Evolutionary conservation across 2,888 invertebrate species (phyloP).

Genomic region (Dynastes maya): DNA sequence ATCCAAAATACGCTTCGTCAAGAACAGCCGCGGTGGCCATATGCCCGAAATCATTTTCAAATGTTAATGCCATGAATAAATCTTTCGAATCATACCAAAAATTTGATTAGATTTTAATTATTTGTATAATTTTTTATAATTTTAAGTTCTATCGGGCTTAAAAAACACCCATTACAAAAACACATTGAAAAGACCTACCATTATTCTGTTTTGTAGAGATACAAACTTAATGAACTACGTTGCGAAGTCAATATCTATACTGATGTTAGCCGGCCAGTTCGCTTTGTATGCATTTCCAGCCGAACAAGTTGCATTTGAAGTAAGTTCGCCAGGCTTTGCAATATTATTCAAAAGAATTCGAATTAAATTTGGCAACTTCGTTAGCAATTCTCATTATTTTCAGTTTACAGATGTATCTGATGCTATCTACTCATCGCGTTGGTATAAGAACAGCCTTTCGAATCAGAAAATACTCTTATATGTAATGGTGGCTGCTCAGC

Average conservation of each 20-base stretch:
- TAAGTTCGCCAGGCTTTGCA: background rate
- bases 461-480: constrained; percentile 33
- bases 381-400: background rate
- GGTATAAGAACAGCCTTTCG: constrained; percentile 44
- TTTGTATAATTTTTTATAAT: no score
- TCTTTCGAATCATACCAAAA: no score
- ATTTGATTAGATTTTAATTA: no score
- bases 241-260: background rate
- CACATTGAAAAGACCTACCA: no score
- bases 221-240: constrained; percentile 1
- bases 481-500: constrained; percentile 40
- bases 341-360: no score
- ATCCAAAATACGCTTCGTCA: no score
- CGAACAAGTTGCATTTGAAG: constrained; percentile 5
- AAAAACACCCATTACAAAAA: no score
- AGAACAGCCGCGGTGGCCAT: no score
- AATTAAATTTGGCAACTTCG: background rate
- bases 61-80: no score
- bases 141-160: no score
- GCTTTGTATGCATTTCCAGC: constrained; percentile 5
- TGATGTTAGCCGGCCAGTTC: background rate
- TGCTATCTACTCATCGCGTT: constrained; percentile 40
- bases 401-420: constrained; percentile 39
- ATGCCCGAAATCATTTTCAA: no score
- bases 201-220: background rate